phyloP scores from a whole-genome alignment of 2,888 invertebrate genomes.

The Dysmachus trigonus region DNA sequence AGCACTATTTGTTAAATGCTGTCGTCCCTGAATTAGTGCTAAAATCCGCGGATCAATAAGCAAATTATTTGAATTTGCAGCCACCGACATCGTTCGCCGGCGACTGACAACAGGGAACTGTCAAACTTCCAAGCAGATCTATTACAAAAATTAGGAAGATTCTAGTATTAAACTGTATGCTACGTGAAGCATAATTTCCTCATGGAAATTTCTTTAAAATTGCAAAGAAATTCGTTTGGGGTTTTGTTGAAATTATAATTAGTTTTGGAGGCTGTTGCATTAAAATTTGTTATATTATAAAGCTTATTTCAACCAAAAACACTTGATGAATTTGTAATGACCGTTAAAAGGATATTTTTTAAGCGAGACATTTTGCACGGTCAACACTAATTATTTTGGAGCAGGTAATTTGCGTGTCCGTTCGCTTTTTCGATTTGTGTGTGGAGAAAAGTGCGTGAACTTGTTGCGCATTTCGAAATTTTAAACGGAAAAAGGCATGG shows the following conservation, averaged over 20 bases:
- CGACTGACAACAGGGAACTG: not conserved
- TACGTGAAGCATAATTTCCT: not conserved
- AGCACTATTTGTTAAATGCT: not conserved
- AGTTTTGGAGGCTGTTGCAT: not conserved
- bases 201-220: not conserved
- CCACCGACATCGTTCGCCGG: not conserved
- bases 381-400: not conserved
- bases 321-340: not conserved
- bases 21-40: not conserved
- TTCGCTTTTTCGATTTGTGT: not conserved
- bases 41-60: not conserved
- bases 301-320: not conserved
- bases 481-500: not conserved
- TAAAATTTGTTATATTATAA: not conserved
- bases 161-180: not conserved
- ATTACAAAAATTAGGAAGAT: not conserved
- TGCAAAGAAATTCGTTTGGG: not conserved
- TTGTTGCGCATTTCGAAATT: not conserved
- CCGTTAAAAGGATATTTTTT: not conserved
- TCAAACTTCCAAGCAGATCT: not conserved
- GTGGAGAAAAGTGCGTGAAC: not conserved
- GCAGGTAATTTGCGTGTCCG: not conserved
- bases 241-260: not conserved
- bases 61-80: not conserved
- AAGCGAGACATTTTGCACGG: not conserved